Base-by-base conservation (phyloP, 35 echinoderm and acorn worm species). In the Ophioderma brevispina region DNA sequence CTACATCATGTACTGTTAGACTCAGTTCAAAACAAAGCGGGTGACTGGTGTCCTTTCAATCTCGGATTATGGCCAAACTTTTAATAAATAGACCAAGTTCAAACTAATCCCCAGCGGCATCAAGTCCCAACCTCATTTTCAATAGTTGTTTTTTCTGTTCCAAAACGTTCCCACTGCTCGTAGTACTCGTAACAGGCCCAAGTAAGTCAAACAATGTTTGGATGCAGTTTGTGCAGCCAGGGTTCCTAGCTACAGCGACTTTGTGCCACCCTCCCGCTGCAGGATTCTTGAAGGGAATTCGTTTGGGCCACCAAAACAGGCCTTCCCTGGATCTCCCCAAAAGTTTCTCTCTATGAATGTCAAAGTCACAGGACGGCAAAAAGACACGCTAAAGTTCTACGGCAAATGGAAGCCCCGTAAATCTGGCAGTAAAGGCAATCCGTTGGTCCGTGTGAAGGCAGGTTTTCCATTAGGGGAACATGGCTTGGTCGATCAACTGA, bases 221-320 rank as follows among this genome's bases (percentile, higher is more conserved):
- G n/a, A 25, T 18, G 15, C 59, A 70, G 10, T 70, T 30, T 70
- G 59, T 70, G 10, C 59, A 70, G 59, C 59, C n/a, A 70, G 10
- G 59, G 59, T 70, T 70, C 59, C 59, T 70, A 25, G 17, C 28
- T 25, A 70, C 59, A 15, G 59, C 28, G 4, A 8, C 59, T 30
- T 70, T 70, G 59, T 70, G 59, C 59, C 59, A 70, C 59, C 17
- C 59, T 25, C 59, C 59, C 1, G 59, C 59, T 13, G 59, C 59
- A 15, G 59, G 59, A 25, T 70, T 70, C 59, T 4, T 25, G 6
- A 6, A 70, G 10, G 59, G 59, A 25, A 70, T 13, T 70, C 59
- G 59, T 25, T 70, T 70, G 59, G 59, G 59, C 59, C 59, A 70
- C 59, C 59, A 70, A n/a, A 18, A 70, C 59, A 70, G 59, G 59